Evolutionary conservation across 2,888 invertebrate species (phyloP).

Genomic region (Ormia ochracea): DNA sequence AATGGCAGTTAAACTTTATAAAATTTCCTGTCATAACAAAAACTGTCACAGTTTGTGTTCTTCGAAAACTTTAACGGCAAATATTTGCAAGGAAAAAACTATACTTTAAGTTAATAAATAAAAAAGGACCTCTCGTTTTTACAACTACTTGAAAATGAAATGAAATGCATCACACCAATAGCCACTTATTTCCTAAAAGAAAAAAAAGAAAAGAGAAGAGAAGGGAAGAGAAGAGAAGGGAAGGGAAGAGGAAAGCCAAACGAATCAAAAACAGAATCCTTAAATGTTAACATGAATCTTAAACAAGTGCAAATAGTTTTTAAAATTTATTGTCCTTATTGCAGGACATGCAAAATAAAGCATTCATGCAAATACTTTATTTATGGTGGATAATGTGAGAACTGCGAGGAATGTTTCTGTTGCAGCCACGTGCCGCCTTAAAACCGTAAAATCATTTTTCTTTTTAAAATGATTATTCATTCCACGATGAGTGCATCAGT

Average conservation of each 20-base stretch:
- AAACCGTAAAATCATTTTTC: neutral
- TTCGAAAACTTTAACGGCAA: neutral
- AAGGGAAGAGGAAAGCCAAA: neutral
- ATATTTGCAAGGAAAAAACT: neutral
- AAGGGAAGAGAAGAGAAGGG: neutral
- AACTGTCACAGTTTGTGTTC: slow-evolving; percentile 12
- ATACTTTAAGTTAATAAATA: neutral
- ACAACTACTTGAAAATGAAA: slow-evolving; percentile 22
- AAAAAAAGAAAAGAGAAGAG: no score
- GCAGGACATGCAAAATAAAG: neutral
- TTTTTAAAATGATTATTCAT: neutral
- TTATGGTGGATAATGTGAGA: neutral
- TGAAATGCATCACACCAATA: neutral
- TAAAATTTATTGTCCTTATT: neutral
- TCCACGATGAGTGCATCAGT: neutral
- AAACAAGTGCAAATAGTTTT: neutral
- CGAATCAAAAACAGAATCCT: neutral
- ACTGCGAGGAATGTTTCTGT: neutral
- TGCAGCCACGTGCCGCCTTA: neutral
- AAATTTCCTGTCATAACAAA: neutral
- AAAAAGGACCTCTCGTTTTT: neutral
- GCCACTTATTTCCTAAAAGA: neutral
- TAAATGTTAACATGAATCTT: neutral
- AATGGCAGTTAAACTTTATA: neutral
- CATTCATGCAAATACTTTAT: neutral